Evolutionary conservation across 2,113 vertebrate genomes (phyloP), one percentile per base, ranked within the genome.

Genomic region (Enhydra lutris): DNA sequence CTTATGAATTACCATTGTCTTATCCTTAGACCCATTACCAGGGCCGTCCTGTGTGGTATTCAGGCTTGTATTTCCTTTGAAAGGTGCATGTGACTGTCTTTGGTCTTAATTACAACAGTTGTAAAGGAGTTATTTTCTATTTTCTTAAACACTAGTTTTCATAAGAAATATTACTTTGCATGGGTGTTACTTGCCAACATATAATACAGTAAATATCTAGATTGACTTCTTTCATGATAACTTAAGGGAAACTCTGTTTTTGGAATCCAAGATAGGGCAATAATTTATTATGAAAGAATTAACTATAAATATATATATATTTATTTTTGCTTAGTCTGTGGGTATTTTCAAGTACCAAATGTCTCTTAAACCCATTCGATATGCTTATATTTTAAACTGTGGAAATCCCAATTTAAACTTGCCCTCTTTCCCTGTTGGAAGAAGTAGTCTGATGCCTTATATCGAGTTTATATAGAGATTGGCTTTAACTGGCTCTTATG

Each of bases 71-170:
- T 91, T 96, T 96, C 34, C 59, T 91, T 96, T 84, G 69, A 89
- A 96, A 93, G 65, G 74, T 39, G 5, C 42, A 65, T 13, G 5
- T 78, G 20, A 69, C 23, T 84, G 10, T 84, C 61, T 85, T 80
- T 52, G 74, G 36, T 69, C 23, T 93, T 82, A 76, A 87, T 69
- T 61, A 87, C 6, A 45, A 7, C 85, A 90, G 78, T 42, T 89
- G 0, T 94, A 78, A 84, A 79, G 18, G 15, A 20, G 6, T 94
- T 81, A 85, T 78, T 73, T 97, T 93, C 83, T 96, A 29, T 89
- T 81, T 96, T 98, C 20, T 82, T 93, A 57, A 84, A 81, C n/a
- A 87, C 36, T 79, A n/a, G 3, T 67, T 95, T 96, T 89, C 42
- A 29, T 84, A 82, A 89, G 42, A 85, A 94, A 92, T 92, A 18